These are phyloP conservation scores for Nothocercus julius DNA, from an alignment of 2,113 vertebrate species.

Conservation along the genomic window DNA sequence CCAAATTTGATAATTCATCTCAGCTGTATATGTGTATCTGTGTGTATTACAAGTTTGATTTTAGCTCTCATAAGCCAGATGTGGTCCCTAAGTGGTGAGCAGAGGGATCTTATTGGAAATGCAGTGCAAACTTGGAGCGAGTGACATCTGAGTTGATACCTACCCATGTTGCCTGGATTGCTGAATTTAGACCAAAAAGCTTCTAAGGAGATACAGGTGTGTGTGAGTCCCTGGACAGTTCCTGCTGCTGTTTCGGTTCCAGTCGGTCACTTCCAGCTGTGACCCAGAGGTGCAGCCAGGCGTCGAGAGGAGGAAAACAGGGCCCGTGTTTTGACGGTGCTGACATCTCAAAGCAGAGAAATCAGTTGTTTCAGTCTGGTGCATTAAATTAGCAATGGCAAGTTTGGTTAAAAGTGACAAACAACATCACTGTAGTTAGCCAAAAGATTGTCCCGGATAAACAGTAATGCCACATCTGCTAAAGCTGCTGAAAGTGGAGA, in stretches of 20 bases:
- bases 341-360: neutral
- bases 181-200: neutral
- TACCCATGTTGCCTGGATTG: too few relatives aligned
- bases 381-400: neutral
- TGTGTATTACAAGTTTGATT: neutral
- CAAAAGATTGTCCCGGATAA: neutral
- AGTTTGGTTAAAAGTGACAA: neutral
- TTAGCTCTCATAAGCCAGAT: neutral
- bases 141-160: neutral
- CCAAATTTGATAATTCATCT: neutral
- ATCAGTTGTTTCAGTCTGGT: neutral
- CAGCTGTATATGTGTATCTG: neutral
- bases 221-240: neutral
- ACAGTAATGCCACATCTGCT: rapidly evolving
- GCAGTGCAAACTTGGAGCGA: neutral
- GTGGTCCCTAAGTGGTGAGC: neutral
- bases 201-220: neutral
- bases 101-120: neutral
- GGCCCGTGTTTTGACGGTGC: rapidly evolving
- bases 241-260: neutral
- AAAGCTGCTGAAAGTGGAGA: neutral
- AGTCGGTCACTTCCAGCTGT: neutral
- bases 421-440: neutral
- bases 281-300: rapidly evolving
- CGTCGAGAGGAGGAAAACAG: neutral